These are phyloP conservation scores for Misgurnus mizolepis DNA, from an alignment of 2,113 vertebrate genomes.

Conservation along the genomic window DNA sequence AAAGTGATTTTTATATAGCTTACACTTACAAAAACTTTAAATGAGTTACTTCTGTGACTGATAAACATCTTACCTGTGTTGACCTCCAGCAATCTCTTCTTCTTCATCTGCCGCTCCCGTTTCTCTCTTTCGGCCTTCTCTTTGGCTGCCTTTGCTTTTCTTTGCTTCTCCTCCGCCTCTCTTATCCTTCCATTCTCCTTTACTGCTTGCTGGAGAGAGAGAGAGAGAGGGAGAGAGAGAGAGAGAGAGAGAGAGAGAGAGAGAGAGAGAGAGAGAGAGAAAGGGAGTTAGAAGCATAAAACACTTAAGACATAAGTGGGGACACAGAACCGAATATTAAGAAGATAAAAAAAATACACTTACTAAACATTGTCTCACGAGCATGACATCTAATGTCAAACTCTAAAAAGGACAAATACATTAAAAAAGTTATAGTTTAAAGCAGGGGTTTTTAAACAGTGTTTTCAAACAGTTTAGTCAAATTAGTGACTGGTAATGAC, in stretches of 20 bases:
- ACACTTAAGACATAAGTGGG: not conserved
- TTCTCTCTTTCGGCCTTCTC: slow-evolving; percentile 93
- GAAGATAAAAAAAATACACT: no score
- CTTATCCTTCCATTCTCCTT: slow-evolving; percentile 87
- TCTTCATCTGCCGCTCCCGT: slow-evolving; percentile 89
- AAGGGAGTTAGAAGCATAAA: not conserved
- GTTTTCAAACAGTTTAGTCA: no score
- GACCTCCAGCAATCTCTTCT: slow-evolving; percentile 88
- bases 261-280: not conserved
- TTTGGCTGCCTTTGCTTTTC: slow-evolving; percentile 84
- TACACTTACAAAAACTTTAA: slow-evolving; percentile 1
- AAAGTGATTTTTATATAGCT: not conserved
- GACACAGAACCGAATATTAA: not conserved
- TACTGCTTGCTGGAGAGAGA: slow-evolving; percentile 83
- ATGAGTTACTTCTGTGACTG: slow-evolving; percentile 49
- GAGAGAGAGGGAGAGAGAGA: not conserved
- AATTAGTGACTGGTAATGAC: no score
- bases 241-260: no score
- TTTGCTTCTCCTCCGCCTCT: slow-evolving; percentile 92
- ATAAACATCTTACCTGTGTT: slow-evolving; percentile 81
- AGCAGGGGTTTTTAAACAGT: no score
- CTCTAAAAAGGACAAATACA: no score
- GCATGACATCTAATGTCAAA: no score
- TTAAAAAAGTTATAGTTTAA: no score
- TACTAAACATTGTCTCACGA: no score